A percentile compares a stretch with the other conserved stretches of the same genome.
Conservation (phyloP, 2,113 vertebrate genomes). For the Pituophis catenifer region DNA sequence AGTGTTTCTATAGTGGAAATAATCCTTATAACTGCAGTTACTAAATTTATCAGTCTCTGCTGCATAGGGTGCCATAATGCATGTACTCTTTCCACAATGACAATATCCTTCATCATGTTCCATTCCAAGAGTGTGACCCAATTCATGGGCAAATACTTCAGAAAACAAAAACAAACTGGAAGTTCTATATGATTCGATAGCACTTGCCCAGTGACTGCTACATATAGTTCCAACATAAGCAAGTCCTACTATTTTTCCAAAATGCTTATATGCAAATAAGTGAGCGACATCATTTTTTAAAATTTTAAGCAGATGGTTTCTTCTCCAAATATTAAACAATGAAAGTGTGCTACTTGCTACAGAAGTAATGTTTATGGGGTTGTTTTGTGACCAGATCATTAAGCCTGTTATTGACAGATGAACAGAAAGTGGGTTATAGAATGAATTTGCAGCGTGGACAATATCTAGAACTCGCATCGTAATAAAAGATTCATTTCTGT, state of each 20-base stretch:
- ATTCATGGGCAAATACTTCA: conserved; percentile 4
- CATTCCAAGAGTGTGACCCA: conserved; percentile 34
- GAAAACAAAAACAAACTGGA: not conserved
- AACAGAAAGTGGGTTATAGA: not conserved
- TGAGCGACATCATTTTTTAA: conserved; percentile 6
- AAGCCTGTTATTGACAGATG: not conserved
- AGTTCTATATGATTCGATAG: not conserved
- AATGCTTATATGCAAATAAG: not conserved
- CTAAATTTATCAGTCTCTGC: not conserved
- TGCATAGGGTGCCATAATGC: not conserved
- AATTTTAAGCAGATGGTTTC: fast-evolving
- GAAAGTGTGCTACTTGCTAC: fast-evolving
- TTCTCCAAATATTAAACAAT: not conserved
- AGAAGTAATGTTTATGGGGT: not conserved
- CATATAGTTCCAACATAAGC: not conserved
- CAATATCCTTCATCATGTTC: fast-evolving
- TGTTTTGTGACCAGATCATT: conserved; percentile 8
- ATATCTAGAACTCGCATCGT: not conserved
- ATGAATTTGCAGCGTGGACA: not conserved
- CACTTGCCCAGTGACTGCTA: fast-evolving
- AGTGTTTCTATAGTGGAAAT: conserved; percentile 57
- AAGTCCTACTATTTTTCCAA: fast-evolving
- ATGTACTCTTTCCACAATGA: not conserved
- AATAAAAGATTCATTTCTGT: conserved; percentile 18
- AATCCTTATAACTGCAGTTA: conserved; percentile 34